Conservation (phyloP, 2,113 vertebrate genomes). For the Marcusenius ussheri region DNA sequence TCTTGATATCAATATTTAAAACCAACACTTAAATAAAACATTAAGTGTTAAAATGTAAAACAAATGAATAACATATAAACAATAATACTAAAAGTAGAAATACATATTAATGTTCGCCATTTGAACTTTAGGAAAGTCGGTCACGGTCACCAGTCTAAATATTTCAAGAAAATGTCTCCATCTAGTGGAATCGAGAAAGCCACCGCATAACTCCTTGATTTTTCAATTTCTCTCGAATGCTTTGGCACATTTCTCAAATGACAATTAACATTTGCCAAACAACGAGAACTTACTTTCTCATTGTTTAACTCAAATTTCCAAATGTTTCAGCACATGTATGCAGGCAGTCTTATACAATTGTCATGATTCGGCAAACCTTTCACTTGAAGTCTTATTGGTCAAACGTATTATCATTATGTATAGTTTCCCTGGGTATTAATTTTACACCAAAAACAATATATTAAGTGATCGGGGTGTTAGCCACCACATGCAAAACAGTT, state of each 20-base stretch:
- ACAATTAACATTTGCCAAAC: not conserved
- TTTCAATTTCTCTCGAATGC: not conserved
- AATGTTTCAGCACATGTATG: not conserved
- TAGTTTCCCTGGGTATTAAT: not conserved
- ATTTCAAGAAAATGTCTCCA: conserved; percentile 14
- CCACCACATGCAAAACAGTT: not conserved
- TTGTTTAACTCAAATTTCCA: not conserved
- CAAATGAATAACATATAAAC: not conserved
- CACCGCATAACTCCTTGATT: not conserved
- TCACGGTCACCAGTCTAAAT: not conserved
- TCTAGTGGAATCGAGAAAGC: not conserved
- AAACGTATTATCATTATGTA: not conserved
- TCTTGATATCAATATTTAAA: not conserved
- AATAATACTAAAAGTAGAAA: not conserved
- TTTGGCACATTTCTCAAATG: not conserved
- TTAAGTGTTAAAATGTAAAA: not conserved
- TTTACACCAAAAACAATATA: not conserved
- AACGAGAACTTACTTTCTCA: not conserved
- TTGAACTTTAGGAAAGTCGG: not conserved
- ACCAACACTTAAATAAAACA: not conserved
- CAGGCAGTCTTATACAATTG: not conserved
- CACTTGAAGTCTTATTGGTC: not conserved
- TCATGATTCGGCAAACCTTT: not conserved
- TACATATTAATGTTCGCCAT: not conserved
- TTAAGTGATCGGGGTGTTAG: not conserved